Evolutionary conservation across 1,140 invertebrate genomes (phyloP).

Genomic region (Papilio polytes): DNA sequence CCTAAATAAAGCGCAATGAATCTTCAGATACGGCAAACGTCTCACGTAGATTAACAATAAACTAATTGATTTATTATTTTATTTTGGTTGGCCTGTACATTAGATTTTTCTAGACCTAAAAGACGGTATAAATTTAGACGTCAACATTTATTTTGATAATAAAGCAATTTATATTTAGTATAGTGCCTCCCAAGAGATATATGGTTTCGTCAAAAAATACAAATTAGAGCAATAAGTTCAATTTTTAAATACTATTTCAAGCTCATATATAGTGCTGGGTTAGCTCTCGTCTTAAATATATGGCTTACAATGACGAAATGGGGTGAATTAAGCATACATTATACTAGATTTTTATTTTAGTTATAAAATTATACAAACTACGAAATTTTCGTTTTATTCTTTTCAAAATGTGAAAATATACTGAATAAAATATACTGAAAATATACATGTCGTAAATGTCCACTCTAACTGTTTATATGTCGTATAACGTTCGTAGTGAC

Average conservation of each 20-base stretch:
- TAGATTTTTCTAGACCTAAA: not conserved
- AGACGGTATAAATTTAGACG: not conserved
- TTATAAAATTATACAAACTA: not conserved
- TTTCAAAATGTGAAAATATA: not conserved
- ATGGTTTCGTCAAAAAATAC: not conserved
- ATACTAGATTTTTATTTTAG: not conserved
- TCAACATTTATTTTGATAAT: not conserved
- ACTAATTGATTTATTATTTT: not conserved
- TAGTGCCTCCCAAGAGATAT: not conserved
- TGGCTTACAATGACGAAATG: no score
- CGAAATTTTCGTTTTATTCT: not conserved
- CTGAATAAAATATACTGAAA: no score
- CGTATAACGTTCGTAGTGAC: not conserved
- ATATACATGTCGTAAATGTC: constrained; percentile 1
- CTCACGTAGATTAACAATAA: constrained; percentile 4
- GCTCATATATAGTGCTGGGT: no score
- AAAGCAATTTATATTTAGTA: not conserved
- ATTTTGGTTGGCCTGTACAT: not conserved
- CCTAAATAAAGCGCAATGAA: constrained; percentile 54
- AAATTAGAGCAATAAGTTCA: not conserved
- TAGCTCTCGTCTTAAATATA: no score
- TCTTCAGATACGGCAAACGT: constrained; percentile 57
- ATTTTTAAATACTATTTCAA: no score
- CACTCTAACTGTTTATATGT: constrained; percentile 17
- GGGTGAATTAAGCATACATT: no score